Conservation (phyloP, 2,888 invertebrate genomes). For the Coelopa pilipes region DNA sequence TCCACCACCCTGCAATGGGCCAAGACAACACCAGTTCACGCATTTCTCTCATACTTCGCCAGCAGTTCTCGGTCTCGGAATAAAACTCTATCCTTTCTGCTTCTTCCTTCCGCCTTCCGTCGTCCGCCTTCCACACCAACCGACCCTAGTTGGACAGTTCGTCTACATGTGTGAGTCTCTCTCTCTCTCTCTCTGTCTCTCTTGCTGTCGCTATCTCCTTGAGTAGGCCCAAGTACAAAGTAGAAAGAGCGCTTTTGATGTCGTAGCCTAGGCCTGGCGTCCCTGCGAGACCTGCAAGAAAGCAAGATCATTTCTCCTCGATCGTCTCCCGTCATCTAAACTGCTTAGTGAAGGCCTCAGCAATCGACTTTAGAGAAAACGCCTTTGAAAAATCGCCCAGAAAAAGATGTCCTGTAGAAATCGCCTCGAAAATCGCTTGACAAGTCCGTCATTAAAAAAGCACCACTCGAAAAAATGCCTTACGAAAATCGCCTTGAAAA, state of each 20-base stretch:
- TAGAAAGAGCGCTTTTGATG: conserved; percentile 38
- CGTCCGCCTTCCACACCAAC: neutral
- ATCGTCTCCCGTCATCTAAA: no score
- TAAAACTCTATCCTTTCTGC: conserved; percentile 12
- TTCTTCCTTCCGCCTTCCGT: neutral
- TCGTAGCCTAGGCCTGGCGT: neutral
- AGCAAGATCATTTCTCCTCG: no score
- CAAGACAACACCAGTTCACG: conserved; percentile 42
- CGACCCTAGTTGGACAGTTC: conserved; percentile 58
- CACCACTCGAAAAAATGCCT: no score
- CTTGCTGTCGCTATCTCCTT: neutral
- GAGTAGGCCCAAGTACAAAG: conserved; percentile 15
- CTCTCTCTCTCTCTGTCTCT: neutral
- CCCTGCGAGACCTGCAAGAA: no score
- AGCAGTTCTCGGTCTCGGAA: neutral
- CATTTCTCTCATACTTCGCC: conserved; percentile 31
- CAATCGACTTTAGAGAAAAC: no score
- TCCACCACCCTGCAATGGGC: no score
- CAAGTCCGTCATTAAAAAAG: no score
- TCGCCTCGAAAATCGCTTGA: no score
- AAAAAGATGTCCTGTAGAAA: no score
- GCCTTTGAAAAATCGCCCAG: no score
- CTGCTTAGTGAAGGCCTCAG: no score
- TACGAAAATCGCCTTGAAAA: no score
- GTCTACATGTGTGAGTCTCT: conserved; percentile 59